Conservation (phyloP, 2,888 invertebrate genomes). For the Agrotis clavis region DNA sequence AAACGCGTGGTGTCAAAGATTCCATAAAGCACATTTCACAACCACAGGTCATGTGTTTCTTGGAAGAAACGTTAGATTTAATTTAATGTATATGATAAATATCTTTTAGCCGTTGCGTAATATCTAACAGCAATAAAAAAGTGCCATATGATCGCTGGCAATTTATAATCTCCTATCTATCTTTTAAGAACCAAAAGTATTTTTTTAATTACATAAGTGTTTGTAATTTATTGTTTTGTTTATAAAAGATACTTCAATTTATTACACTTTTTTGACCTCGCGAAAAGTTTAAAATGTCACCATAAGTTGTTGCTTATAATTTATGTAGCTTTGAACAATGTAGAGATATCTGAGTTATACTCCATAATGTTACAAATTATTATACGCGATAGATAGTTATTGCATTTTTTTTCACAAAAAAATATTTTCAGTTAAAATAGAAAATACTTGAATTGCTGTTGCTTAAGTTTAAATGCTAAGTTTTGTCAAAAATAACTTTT, state of each 20-base stretch:
- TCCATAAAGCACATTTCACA: conserved; percentile 53
- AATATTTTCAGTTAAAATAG: too few relatives aligned
- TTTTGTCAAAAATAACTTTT: not conserved
- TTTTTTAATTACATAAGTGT: conserved; percentile 54
- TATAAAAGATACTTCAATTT: conserved; percentile 34
- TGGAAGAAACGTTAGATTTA: conserved; percentile 45
- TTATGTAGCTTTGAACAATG: conserved; percentile 8
- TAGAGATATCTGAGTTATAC: not conserved
- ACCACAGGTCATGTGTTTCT: conserved; percentile 40
- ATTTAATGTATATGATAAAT: conserved; percentile 54
- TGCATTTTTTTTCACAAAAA: too few relatives aligned
- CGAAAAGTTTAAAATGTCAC: conserved; percentile 44
- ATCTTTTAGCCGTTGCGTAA: conserved; percentile 47
- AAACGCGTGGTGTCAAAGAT: conserved; percentile 45
- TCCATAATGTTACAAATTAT: not conserved
- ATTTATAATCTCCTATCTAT: conserved; percentile 49
- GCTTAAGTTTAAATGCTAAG: too few relatives aligned
- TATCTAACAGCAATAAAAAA: conserved; percentile 47
- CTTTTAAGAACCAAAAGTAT: conserved; percentile 40
- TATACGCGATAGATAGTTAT: too few relatives aligned
- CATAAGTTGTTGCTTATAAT: conserved; percentile 12
- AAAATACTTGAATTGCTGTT: too few relatives aligned
- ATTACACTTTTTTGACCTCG: conserved; percentile 34
- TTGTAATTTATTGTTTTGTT: conserved; percentile 59
- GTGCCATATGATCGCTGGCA: conserved; percentile 43